These are phyloP conservation scores for Tipula confusa DNA, from an alignment of 2,888 invertebrate species.

Conservation along the genomic window DNA sequence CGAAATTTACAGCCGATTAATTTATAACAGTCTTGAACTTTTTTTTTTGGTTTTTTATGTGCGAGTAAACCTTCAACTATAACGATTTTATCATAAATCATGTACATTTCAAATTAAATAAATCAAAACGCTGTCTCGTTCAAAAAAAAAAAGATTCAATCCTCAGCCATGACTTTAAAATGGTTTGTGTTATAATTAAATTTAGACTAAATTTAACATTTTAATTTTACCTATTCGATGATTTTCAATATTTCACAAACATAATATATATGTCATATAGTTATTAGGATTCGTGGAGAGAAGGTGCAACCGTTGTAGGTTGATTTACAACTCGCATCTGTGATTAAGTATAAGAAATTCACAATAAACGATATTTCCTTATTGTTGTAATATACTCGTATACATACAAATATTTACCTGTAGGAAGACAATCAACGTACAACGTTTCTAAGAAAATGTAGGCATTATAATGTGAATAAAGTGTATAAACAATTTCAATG, in stretches of 20 bases:
- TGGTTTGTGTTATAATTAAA: not conserved
- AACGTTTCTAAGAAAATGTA: too few relatives aligned
- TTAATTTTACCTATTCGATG: not conserved
- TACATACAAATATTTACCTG: too few relatives aligned
- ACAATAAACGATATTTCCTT: too few relatives aligned
- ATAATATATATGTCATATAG: not conserved
- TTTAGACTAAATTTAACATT: not conserved
- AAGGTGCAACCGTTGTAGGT: too few relatives aligned
- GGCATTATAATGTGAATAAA: too few relatives aligned
- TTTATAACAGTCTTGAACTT: not conserved
- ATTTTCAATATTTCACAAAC: not conserved
- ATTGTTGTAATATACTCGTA: too few relatives aligned
- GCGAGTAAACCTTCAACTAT: not conserved
- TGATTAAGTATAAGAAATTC: too few relatives aligned
- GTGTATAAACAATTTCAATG: not conserved
- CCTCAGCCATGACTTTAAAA: not conserved
- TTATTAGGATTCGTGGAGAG: too few relatives aligned
- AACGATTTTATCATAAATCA: constrained; percentile 3
- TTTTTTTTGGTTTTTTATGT: not conserved
- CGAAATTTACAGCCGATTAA: not conserved
- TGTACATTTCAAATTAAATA: not conserved
- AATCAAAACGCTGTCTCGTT: not conserved
- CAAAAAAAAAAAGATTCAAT: not conserved
- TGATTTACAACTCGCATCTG: too few relatives aligned
- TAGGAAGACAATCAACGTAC: too few relatives aligned